Evolutionary conservation across 2,113 vertebrate species (phyloP), one percentile per base, ranked within the genome.

Genomic region (Periophthalmodon schlosseri): DNA sequence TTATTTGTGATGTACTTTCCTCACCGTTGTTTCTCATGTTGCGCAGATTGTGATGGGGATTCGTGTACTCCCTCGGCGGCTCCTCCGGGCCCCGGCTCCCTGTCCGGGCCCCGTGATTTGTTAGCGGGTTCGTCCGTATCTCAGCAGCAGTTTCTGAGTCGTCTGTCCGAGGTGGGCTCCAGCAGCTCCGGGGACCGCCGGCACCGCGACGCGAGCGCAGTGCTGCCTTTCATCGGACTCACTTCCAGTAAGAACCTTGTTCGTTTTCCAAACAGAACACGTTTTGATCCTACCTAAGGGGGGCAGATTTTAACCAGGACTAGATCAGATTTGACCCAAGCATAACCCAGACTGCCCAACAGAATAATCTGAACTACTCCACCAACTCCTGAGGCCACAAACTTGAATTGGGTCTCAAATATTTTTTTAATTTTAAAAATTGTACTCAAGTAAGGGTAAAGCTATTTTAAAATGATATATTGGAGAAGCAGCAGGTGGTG

Each of bases 171-270:
- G 72, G 79, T 85, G 76, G 72, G 18, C 61, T 81, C 78, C 0
- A 91, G 49, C 18, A 8, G 16, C 70, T 81, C 78, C 0, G 90
- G 83, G 3, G 90, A 89, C 72, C 88, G 74, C 66, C 89, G 89
- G 85, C 88, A 89, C 83, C 84, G 84, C 0, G 87, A 88, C 16
- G 87, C 86, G 77, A 65, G 80, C 21, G 88, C 83, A 0, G 80
- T 87, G 9, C 74, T 90, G 75, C 90, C 90, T 58, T 91, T 91
- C 87, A 70, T 90, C 56, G 90, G 90, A 65, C 88, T 91, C 64
- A 90, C 90, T 10, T 75, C 74, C 74, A 89, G 88, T 91, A 82
- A 76, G 90, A 88, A 49, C 21, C 70, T 49, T 9, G 0, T 15
- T 5, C 24, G 7, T 50, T 23, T 50, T 63, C 10, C 24, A 44